These are phyloP conservation scores for Andinoacara biseriatus DNA, from an alignment of 2,113 vertebrate species.

Conservation along the genomic window DNA sequence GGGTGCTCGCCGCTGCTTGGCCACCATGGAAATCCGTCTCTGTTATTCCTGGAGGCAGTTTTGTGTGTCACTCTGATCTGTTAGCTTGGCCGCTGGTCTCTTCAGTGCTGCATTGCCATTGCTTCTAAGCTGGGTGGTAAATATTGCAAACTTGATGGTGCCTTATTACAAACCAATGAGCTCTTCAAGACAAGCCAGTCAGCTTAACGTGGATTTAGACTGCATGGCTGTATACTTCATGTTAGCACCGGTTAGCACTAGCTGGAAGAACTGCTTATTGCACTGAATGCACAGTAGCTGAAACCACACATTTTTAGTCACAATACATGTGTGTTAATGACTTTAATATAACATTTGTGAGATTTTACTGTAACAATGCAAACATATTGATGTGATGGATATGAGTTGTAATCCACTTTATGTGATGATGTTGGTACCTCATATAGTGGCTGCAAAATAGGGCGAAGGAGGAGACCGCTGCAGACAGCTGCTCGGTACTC, in stretches of 20 bases:
- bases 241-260: neutral
- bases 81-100: neutral
- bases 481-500: conserved; percentile 53
- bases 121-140: neutral
- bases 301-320: neutral
- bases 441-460: conserved; percentile 1
- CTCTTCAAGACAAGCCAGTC: neutral
- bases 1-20: too few species aligned
- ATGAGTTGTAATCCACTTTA: neutral
- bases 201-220: neutral
- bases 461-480: neutral
- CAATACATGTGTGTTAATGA: neutral
- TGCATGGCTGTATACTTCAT: neutral
- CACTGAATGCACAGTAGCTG: neutral
- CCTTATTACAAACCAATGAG: neutral
- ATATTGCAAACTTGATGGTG: neutral
- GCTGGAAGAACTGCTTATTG: neutral
- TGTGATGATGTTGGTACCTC: neutral
- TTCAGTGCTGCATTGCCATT: neutral
- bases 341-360: neutral
- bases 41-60: too few species aligned
- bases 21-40: too few species aligned
- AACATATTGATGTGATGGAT: neutral
- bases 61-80: too few species aligned
- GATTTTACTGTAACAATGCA: neutral